These are phyloP conservation scores for Marmota monax DNA, from an alignment of 2,113 vertebrate genomes.

Conservation along the genomic window DNA sequence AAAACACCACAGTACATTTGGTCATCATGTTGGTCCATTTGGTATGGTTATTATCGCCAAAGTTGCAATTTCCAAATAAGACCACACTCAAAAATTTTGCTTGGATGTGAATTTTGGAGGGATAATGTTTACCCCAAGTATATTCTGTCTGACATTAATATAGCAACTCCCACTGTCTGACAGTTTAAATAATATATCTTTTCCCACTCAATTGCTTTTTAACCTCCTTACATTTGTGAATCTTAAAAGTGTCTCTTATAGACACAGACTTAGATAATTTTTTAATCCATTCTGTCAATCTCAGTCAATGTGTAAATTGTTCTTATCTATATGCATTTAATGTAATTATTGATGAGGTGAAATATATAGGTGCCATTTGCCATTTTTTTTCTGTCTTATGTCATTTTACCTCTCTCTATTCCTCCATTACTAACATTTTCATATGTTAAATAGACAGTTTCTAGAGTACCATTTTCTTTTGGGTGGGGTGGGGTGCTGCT, in stretches of 20 bases:
- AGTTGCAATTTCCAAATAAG: not conserved
- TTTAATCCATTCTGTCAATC: not conserved
- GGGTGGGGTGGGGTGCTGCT: too few relatives aligned
- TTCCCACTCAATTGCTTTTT: not conserved
- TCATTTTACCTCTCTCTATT: not conserved
- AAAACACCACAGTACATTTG: not conserved
- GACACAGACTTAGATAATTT: not conserved
- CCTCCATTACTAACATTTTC: not conserved
- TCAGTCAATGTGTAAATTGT: too few relatives aligned
- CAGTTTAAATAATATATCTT: not conserved
- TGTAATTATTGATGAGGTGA: too few relatives aligned
- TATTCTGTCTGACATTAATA: not conserved
- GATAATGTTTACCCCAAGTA: not conserved
- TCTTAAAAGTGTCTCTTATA: not conserved
- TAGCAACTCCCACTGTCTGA: not conserved
- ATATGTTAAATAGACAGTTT: not conserved
- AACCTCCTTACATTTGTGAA: not conserved
- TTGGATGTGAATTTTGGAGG: not conserved
- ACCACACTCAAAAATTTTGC: not conserved
- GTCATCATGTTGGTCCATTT: not conserved
- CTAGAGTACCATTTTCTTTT: not conserved
- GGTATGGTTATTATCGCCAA: not conserved
- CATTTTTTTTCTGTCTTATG: not conserved
- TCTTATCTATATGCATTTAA: too few relatives aligned
- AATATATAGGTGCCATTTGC: not conserved